A percentile compares a stretch with the other conserved stretches of the same genome.
These are phyloP conservation scores for Pelobates cultripes DNA, from an alignment of 2,797 vertebrate genomes.

Conservation along the genomic window DNA sequence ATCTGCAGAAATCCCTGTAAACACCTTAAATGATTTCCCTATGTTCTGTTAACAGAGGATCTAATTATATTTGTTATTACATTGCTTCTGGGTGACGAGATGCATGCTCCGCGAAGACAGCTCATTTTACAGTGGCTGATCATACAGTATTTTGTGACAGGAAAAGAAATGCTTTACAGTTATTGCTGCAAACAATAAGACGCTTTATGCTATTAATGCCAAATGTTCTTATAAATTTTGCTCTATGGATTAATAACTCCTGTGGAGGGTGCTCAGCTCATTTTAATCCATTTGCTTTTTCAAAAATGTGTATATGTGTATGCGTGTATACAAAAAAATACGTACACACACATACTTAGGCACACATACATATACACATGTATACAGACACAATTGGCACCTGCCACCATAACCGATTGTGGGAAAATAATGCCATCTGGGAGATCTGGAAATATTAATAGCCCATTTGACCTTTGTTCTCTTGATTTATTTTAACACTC, in stretches of 20 bases:
- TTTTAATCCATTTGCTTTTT: too few species aligned
- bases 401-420: too few species aligned
- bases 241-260: too few species aligned
- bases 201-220: constrained; percentile 49
- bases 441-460: too few species aligned
- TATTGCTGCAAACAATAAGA: constrained; percentile 61
- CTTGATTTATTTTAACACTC: too few species aligned
- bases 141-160: constrained; percentile 57
- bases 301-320: too few species aligned
- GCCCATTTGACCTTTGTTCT: constrained; percentile 16
- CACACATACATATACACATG: too few species aligned
- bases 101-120: constrained; percentile 60
- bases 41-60: constrained; percentile 66
- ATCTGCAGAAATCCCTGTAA: constrained; percentile 56
- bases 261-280: too few species aligned
- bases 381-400: too few species aligned
- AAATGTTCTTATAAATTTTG: constrained; percentile 49
- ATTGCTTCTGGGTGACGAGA: constrained; percentile 66
- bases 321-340: too few species aligned
- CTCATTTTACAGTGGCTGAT: constrained; percentile 65
- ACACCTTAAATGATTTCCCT: constrained; percentile 61
- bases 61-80: constrained; percentile 69
- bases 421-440: too few species aligned
- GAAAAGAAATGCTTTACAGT: constrained; percentile 60
- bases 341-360: too few species aligned